Evolutionary conservation across 2,888 invertebrate species (phyloP), one percentile per base, ranked within the genome.

Genomic region (Agrotis segetum): DNA sequence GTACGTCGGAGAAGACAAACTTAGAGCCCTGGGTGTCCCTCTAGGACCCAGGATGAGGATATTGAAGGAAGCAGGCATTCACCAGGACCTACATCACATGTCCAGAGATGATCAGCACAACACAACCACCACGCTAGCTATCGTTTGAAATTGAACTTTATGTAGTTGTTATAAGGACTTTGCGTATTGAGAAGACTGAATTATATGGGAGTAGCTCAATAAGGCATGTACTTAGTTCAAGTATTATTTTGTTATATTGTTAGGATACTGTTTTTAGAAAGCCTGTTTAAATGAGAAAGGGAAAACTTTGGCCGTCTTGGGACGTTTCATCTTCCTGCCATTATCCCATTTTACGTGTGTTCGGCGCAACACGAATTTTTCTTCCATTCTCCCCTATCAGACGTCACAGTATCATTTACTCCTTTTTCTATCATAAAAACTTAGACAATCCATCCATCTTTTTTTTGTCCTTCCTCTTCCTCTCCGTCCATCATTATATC

Each of bases 21-120:
- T 99, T 7, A 97, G 98, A 84, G 98, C 98, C 73, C 97, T 99
- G 89, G 99, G 99, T 0, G 98, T 99, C n/a, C 99, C 99, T 0
- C 96, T 99, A 86, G 99, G 99, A 14, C 99, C 99, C 2, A 94
- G 99, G 79, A 96, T 99, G 88, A 97, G 99, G 88, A 99, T 99
- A 87, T 96, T 99, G 76, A 98, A 98, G 93, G 99, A 99, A 91
- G 98, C 98, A 87, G 95, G 97, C 95, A 91, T 97, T 88, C 95
- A 95, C 70, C 94, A 93, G 71, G 92, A 97, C 89, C 79, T 97
- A 90, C 95, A 97, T 92, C 88, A 96, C 93, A 74, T 96, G 87
- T 83, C 91, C 2, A 87, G 94, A 52, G 95, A 95, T 46, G 94
- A 94, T 71, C 90, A 87, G 7, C 92, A 94, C 29, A 94, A 91